phyloP scores from a whole-genome alignment of 2,113 vertebrate species.

The Protomyctophum bolini region DNA sequence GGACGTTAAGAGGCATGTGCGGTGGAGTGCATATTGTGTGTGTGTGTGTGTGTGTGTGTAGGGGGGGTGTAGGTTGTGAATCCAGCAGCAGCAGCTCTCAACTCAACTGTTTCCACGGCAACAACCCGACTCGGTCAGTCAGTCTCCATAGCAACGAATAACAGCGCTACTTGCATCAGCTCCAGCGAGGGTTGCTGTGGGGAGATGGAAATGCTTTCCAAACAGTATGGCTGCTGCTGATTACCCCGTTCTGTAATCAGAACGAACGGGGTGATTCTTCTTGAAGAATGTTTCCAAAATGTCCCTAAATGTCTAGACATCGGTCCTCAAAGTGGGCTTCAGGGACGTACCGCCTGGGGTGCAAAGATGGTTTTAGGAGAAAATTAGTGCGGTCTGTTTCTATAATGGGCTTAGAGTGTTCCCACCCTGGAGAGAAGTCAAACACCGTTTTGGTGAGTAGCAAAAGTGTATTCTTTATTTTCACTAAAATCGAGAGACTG shows the following conservation, averaged over 20 bases:
- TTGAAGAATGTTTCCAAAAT: too few relatives aligned
- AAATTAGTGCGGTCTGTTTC: too few relatives aligned
- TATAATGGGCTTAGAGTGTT: too few relatives aligned
- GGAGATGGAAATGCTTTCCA: conserved; percentile 28
- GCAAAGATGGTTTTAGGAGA: too few relatives aligned
- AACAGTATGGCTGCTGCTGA: conserved; percentile 19
- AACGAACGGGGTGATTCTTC: too few relatives aligned
- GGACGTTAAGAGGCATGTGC: neutral
- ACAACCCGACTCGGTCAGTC: conserved; percentile 70
- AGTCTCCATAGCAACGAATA: conserved; percentile 77
- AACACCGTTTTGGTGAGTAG: too few relatives aligned
- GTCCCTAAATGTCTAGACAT: too few relatives aligned
- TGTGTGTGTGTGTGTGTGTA: neutral
- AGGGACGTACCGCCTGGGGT: too few relatives aligned
- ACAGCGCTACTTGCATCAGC: conserved; percentile 69
- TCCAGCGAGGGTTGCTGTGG: conserved; percentile 60
- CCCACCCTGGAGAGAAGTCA: too few relatives aligned
- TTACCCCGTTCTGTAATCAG: neutral
- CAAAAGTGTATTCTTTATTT: too few relatives aligned
- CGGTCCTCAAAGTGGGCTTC: too few relatives aligned
- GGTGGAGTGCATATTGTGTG: conserved; percentile 7
- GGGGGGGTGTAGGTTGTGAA: conserved; percentile 61
- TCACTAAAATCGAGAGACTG: too few relatives aligned
- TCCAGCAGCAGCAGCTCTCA: conserved; percentile 52
- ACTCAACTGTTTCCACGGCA: conserved; percentile 70